phyloP scores from a whole-genome alignment of 1,140 invertebrate genomes.

The Anastatus disparis region DNA sequence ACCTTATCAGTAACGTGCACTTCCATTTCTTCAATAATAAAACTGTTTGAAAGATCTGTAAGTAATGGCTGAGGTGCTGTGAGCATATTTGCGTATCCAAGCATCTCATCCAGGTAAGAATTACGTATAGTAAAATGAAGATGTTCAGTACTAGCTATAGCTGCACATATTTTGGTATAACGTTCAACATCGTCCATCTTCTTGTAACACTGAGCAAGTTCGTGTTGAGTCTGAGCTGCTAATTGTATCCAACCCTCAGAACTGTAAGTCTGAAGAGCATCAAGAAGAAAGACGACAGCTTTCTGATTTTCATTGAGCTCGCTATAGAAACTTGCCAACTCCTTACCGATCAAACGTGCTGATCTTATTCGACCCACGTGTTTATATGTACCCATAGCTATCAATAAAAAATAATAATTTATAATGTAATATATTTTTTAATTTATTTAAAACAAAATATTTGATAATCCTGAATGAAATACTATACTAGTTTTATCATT shows the following conservation, averaged over 20 bases:
- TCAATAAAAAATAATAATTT: background rate
- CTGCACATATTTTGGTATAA: slow-evolving; percentile 79
- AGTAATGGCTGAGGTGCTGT: slow-evolving; percentile 60
- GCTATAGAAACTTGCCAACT: slow-evolving; percentile 91
- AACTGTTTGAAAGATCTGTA: slow-evolving; percentile 60
- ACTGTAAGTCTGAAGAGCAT: slow-evolving; percentile 86
- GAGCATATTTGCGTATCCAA: slow-evolving; percentile 73
- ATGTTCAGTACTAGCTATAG: slow-evolving; percentile 78
- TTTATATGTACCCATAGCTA: slow-evolving; percentile 95
- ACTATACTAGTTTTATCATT: too few species aligned
- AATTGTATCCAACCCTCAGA: slow-evolving; percentile 88
- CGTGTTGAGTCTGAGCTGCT: slow-evolving; percentile 82
- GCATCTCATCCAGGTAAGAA: slow-evolving; percentile 81
- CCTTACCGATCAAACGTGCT: slow-evolving; percentile 87
- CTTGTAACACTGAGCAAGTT: slow-evolving; percentile 87
- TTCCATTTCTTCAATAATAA: slow-evolving; percentile 65
- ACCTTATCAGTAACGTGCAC: slow-evolving; percentile 67
- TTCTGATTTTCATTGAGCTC: slow-evolving; percentile 87
- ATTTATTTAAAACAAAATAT: too few species aligned
- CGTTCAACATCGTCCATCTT: slow-evolving; percentile 80
- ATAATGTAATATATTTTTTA: too few species aligned
- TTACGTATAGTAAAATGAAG: slow-evolving; percentile 79
- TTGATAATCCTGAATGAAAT: too few species aligned
- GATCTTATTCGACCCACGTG: slow-evolving; percentile 89
- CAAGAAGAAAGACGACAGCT: slow-evolving; percentile 87